Conservation (phyloP, 2,113 vertebrate species). For the Platysteira castanea region DNA sequence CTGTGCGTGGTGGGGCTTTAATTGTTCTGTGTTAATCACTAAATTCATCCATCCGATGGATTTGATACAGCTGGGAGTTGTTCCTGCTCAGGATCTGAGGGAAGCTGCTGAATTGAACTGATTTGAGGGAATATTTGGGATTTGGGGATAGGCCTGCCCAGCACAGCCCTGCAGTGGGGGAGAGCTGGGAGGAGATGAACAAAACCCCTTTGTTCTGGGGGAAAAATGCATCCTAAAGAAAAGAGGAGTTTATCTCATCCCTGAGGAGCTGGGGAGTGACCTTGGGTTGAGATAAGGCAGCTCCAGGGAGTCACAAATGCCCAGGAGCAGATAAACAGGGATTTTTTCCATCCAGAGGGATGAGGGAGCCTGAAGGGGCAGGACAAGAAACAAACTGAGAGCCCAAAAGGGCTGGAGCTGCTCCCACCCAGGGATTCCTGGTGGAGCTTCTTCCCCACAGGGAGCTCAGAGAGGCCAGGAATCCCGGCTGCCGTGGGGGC, state of each 20-base stretch:
- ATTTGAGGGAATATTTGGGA: neutral
- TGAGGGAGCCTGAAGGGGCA: neutral
- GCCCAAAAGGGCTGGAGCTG: neutral
- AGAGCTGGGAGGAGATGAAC: neutral
- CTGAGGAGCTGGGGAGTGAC: neutral
- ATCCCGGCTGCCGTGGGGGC: fast-evolving
- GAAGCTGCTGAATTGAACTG: fast-evolving
- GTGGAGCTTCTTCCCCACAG: fast-evolving
- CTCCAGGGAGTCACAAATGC: neutral
- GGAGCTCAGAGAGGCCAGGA: neutral
- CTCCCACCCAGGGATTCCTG: neutral
- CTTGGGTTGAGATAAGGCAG: neutral
- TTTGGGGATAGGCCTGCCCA: neutral
- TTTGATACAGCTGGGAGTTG: neutral
- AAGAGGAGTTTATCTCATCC: neutral
- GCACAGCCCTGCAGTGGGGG: neutral
- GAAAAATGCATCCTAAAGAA: neutral
- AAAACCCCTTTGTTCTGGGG: neutral
- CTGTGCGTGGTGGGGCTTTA: fast-evolving
- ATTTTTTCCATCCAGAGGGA: neutral
- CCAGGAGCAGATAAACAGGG: neutral
- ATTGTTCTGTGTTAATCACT: neutral
- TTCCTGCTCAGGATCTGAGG: neutral
- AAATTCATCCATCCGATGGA: neutral
- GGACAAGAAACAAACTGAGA: neutral